Evolutionary conservation across 2,113 vertebrate species (phyloP).

Genomic region (Symphodus melops): DNA sequence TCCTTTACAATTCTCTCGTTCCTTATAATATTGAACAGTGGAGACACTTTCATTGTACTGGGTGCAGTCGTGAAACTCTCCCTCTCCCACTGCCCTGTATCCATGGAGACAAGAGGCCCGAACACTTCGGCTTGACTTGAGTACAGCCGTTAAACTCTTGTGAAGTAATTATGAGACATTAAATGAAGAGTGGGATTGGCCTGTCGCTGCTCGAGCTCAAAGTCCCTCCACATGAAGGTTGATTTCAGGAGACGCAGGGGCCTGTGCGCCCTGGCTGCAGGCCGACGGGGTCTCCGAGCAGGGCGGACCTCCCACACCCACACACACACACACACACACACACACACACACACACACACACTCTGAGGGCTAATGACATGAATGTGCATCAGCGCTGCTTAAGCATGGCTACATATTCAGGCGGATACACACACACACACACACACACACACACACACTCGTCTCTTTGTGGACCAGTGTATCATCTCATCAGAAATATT

Average conservation of each 20-base stretch:
- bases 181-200: conserved; percentile 71
- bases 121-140: conserved; percentile 75
- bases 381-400: conserved; percentile 65
- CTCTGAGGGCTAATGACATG: conserved; percentile 66
- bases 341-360: conserved; percentile 47
- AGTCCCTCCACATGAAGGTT: conserved; percentile 79
- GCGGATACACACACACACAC: conserved; percentile 38
- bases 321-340: background rate
- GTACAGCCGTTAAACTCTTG: conserved; percentile 66
- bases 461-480: conserved; percentile 20
- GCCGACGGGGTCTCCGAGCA: conserved; percentile 43
- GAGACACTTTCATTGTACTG: conserved; percentile 15
- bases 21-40: background rate
- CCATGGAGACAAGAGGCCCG: conserved; percentile 67
- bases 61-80: conserved; percentile 34
- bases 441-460: conserved; percentile 41
- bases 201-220: conserved; percentile 67
- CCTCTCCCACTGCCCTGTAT: conserved; percentile 44
- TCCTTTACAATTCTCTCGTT: conserved; percentile 30
- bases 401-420: conserved; percentile 48
- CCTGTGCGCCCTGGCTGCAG: conserved; percentile 51
- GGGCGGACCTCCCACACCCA: conserved; percentile 25
- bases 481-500: conserved; percentile 54
- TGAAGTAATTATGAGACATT: conserved; percentile 77
- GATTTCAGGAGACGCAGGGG: conserved; percentile 66